Base-by-base conservation (phyloP, 2,113 vertebrate species). In the Hylia prasina region DNA sequence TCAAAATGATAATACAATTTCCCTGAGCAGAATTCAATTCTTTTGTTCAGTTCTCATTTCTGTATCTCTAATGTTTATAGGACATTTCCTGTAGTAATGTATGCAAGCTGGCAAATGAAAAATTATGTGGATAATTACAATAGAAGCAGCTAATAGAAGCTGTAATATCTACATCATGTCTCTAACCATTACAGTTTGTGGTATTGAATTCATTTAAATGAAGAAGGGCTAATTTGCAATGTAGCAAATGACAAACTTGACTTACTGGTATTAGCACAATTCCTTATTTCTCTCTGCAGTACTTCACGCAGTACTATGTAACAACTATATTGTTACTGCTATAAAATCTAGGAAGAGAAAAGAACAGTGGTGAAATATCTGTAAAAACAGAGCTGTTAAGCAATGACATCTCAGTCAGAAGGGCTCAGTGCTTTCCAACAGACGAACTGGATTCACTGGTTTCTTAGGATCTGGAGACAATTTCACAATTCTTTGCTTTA, bases 1-100 rank as follows among this genome's bases (percentile, higher is more conserved):
- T 85, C 45, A 97, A 97, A 97, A 93, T 69, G 81, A 60, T 92
- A 95, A 57, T 80, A 71, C 57, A 83, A 97, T 95, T 94, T 97
- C 94, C 88, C 89, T 94, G 84, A 84, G 68, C 63, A 94, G 87
- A 91, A 87, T 94, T 88, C 83, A 94, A 89, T 95, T 92, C 73
- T 93, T 97, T 94, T 91, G 87, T 94, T 97, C 90, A 91, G 80
- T 93, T 96, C 93, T 96, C 85, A 39, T 93, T 97, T 97, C 87
- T 96, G 23, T 96, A 48, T 42, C 89, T 87, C 80, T 96, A 77
- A 76, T 58, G 75, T 90, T 89, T 39, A 60, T 37, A 77, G 27
- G 25, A 6, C 40, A 22, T 83, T 87, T 56, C 53, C 64, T 78
- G 45, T 77, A 65, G 48, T 45, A 86, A 82, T 48, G 22, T 50